phyloP scores from a whole-genome alignment of 1,140 invertebrate genomes.

The Aphaenogaster floridana region DNA sequence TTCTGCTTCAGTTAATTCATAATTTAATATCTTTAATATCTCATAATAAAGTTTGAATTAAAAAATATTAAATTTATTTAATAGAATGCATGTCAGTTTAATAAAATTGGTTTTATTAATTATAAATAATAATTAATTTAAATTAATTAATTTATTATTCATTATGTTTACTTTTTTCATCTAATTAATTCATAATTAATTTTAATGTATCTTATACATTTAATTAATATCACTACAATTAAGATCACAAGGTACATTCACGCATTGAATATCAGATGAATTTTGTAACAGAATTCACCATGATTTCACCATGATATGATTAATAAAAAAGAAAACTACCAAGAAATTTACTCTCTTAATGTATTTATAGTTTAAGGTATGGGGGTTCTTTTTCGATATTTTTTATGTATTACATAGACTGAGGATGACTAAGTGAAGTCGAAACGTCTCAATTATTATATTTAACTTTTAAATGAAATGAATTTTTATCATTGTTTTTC shows the following conservation, averaged over 20 bases:
- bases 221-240: constrained; percentile 1
- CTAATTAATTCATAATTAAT: constrained; percentile 8
- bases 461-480: too few relatives aligned
- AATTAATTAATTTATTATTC: neutral
- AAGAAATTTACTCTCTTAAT: too few relatives aligned
- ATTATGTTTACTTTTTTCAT: neutral
- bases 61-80: constrained; percentile 12
- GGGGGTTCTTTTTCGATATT: too few relatives aligned
- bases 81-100: neutral
- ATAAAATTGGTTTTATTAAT: neutral
- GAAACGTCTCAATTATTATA: too few relatives aligned
- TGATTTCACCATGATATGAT: neutral
- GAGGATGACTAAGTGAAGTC: too few relatives aligned
- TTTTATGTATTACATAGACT: too few relatives aligned
- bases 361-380: too few relatives aligned
- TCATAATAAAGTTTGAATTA: constrained; percentile 7
- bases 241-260: neutral
- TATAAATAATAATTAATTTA: constrained; percentile 4
- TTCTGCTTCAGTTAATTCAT: neutral
- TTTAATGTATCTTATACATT: neutral
- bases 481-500: too few relatives aligned
- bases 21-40: constrained; percentile 15
- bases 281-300: neutral
- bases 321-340: neutral
- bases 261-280: neutral